Evolutionary conservation across 2,113 vertebrate genomes (phyloP).

Genomic region (Pholis gunnellus): DNA sequence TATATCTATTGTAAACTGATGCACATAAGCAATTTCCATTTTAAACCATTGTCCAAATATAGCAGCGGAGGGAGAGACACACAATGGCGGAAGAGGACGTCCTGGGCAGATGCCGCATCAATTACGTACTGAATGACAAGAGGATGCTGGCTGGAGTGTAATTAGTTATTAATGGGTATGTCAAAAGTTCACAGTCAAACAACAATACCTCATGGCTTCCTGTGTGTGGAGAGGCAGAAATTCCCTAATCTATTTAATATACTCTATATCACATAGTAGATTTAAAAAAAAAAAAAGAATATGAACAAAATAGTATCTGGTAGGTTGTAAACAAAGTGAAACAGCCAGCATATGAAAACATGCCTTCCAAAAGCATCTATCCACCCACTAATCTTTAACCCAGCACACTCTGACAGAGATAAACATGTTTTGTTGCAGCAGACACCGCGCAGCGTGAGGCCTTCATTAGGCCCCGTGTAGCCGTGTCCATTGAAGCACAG

Average conservation of each 20-base stretch:
- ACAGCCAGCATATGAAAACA: constrained; percentile 23
- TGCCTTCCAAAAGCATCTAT: constrained; percentile 23
- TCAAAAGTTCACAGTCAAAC: constrained; percentile 48
- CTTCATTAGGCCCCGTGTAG: constrained; percentile 70
- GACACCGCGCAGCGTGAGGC: constrained; percentile 56
- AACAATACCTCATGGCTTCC: constrained; percentile 2
- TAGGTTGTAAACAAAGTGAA: constrained; percentile 12
- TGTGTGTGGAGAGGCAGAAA: not conserved
- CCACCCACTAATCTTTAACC: constrained; percentile 49
- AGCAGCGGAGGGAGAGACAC: not conserved
- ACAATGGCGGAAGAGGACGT: constrained; percentile 8
- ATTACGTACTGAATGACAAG: constrained; percentile 44
- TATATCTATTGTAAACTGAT: not conserved
- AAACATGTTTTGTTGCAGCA: constrained; percentile 68
- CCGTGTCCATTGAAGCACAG: constrained; percentile 66
- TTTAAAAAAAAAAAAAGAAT: not conserved
- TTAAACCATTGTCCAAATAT: constrained; percentile 5
- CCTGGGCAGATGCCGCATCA: constrained; percentile 40
- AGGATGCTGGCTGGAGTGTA: constrained; percentile 20
- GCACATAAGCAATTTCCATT: not conserved
- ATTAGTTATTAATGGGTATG: constrained; percentile 45
- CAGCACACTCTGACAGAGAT: constrained; percentile 56
- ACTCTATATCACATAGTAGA: not conserved
- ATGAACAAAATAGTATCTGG: not conserved
- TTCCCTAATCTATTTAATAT: constrained; percentile 2